phyloP scores from a whole-genome alignment of 1,140 invertebrate species.

The Nomia melanderi region DNA sequence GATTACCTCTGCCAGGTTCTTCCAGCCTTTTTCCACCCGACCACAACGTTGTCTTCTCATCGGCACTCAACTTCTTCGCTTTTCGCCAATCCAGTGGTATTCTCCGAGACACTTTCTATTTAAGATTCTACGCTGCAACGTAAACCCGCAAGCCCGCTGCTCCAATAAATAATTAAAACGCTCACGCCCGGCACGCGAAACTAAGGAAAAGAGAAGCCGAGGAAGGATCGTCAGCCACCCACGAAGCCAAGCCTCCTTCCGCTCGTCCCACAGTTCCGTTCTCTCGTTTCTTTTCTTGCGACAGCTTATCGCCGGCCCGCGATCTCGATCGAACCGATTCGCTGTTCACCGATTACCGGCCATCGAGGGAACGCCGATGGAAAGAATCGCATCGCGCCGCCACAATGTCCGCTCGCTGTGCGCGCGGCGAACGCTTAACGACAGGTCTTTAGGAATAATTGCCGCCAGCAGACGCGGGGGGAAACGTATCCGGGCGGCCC shows the following conservation, averaged over 20 bases:
- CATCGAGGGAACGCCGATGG: too few relatives aligned
- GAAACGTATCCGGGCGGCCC: background rate
- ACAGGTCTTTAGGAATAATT: background rate
- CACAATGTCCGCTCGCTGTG: background rate
- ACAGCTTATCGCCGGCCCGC: too few relatives aligned
- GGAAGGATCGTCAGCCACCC: slow-evolving; percentile 70
- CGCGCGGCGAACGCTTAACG: slow-evolving; percentile 5
- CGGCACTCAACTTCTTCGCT: too few relatives aligned
- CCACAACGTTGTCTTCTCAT: too few relatives aligned
- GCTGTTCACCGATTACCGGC: too few relatives aligned
- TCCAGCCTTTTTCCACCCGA: too few relatives aligned
- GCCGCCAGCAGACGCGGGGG: background rate
- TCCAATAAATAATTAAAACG: background rate
- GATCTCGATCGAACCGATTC: too few relatives aligned
- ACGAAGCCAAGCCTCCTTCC: slow-evolving; percentile 55
- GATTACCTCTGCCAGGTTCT: too few relatives aligned
- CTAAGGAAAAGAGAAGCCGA: slow-evolving; percentile 49
- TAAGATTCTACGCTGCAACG: too few relatives aligned
- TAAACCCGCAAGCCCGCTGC: too few relatives aligned
- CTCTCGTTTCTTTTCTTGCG: background rate
- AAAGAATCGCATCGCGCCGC: background rate
- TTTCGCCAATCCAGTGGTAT: too few relatives aligned
- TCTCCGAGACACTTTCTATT: too few relatives aligned
- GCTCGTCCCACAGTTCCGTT: background rate
- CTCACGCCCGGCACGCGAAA: slow-evolving; percentile 2